These are phyloP conservation scores for Drosophila setosimentum DNA, from an alignment of 2,888 invertebrate species.

Conservation along the genomic window DNA sequence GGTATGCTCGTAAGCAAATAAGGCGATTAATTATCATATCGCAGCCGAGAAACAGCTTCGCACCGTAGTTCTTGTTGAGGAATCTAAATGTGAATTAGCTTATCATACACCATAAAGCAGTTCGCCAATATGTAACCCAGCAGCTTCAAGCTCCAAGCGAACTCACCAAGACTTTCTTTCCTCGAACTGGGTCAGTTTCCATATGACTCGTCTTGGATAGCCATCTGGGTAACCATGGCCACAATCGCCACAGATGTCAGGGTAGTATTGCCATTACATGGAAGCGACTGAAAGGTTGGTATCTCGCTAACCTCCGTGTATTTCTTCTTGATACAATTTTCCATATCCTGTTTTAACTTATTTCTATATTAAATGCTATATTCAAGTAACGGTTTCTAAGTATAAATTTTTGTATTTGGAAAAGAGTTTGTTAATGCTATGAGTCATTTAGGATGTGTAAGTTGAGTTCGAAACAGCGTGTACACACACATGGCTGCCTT, in stretches of 20 bases:
- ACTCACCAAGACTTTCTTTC: too few species aligned
- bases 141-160: conserved; percentile 89
- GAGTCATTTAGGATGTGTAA: not conserved
- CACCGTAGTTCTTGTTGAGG: conserved; percentile 94
- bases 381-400: not conserved
- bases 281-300: conserved; percentile 4
- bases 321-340: not conserved
- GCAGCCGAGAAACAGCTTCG: conserved; percentile 92
- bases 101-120: conserved; percentile 95
- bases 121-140: conserved; percentile 94
- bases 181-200: conserved; percentile 58
- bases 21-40: conserved; percentile 88
- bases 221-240: conserved; percentile 95
- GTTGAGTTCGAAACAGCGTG: not conserved
- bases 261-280: not conserved
- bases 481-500: conserved; percentile 2
- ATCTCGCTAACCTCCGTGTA: conserved; percentile 11
- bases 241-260: conserved; percentile 85
- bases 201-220: conserved; percentile 85
- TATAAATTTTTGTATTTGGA: too few species aligned
- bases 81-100: conserved; percentile 95
- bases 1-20: too few species aligned
- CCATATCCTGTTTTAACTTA: not conserved
- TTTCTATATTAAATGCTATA: not conserved
- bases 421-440: not conserved